phyloP scores from a whole-genome alignment of 2,797 vertebrate genomes.

The Protosalanx chinensis region DNA sequence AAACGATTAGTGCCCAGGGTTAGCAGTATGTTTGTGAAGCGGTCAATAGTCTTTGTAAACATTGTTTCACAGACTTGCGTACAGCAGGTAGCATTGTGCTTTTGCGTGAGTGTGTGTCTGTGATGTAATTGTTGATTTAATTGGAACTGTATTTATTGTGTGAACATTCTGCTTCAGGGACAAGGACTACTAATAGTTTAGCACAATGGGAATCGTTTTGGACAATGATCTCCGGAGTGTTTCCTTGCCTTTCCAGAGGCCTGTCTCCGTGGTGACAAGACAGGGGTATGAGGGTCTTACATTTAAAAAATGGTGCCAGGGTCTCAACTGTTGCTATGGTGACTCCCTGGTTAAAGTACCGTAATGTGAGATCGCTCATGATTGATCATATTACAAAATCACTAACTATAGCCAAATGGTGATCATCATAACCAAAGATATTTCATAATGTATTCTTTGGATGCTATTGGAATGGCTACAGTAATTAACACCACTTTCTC shows the following conservation, averaged over 20 bases:
- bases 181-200: background rate
- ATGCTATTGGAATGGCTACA: conserved; percentile 37
- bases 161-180: background rate
- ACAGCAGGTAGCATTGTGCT: no score
- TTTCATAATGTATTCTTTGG: conserved; percentile 38
- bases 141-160: no score
- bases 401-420: conserved; percentile 38
- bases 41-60: background rate
- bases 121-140: no score
- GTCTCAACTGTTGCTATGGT: conserved; percentile 67
- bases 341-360: conserved; percentile 63
- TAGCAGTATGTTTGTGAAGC: background rate
- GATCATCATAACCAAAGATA: conserved; percentile 7
- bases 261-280: conserved; percentile 41
- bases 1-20: background rate
- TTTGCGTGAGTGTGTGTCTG: no score
- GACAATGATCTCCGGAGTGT: conserved; percentile 9
- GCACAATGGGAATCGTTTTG: background rate
- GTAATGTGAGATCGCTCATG: conserved; percentile 54
- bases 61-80: background rate
- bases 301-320: conserved; percentile 47
- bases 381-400: conserved; percentile 35
- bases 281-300: conserved; percentile 42
- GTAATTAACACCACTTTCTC: conserved; percentile 37
- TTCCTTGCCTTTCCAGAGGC: conserved; percentile 26